Conservation (phyloP, 2,797 vertebrate species). For the Gobio occitaniae region DNA sequence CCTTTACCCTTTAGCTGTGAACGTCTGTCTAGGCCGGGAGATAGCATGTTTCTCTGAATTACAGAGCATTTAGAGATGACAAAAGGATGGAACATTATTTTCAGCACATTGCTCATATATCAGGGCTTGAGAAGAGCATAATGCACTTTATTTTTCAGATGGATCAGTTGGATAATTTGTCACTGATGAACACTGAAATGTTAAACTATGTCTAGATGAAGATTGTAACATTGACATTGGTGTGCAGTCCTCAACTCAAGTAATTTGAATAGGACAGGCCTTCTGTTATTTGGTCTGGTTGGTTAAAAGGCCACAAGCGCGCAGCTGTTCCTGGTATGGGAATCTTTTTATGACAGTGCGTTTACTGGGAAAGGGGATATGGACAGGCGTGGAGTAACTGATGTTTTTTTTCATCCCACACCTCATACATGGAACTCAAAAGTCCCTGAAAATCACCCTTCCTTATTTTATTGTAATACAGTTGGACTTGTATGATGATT, state of each 20-base stretch:
- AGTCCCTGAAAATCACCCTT: neutral
- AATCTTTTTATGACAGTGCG: slow-evolving; percentile 23
- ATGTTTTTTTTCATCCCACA: neutral
- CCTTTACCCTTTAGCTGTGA: slow-evolving; percentile 73
- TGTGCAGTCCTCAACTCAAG: neutral
- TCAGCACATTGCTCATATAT: neutral
- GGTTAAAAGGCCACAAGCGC: slow-evolving; percentile 31
- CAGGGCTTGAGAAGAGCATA: neutral
- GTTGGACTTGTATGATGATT: neutral
- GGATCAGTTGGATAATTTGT: neutral
- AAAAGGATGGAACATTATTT: slow-evolving; percentile 6
- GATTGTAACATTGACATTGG: neutral
- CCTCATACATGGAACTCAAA: neutral
- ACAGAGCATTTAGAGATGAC: neutral
- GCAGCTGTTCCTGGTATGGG: slow-evolving; percentile 40
- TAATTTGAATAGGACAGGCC: slow-evolving; percentile 4
- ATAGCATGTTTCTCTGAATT: slow-evolving; percentile 51
- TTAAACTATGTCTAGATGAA: neutral
- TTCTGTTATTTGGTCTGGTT: slow-evolving; percentile 43
- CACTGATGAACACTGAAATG: neutral
- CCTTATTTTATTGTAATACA: slow-evolving; percentile 2
- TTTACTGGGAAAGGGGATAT: slow-evolving; percentile 29
- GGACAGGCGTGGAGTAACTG: slow-evolving; percentile 22
- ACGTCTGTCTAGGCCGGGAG: slow-evolving; percentile 62
- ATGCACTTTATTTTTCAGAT: neutral